A percentile compares a stretch with the other conserved stretches of the same genome.
Conservation (phyloP, 2,113 vertebrate genomes). For the Hyla sarda region DNA sequence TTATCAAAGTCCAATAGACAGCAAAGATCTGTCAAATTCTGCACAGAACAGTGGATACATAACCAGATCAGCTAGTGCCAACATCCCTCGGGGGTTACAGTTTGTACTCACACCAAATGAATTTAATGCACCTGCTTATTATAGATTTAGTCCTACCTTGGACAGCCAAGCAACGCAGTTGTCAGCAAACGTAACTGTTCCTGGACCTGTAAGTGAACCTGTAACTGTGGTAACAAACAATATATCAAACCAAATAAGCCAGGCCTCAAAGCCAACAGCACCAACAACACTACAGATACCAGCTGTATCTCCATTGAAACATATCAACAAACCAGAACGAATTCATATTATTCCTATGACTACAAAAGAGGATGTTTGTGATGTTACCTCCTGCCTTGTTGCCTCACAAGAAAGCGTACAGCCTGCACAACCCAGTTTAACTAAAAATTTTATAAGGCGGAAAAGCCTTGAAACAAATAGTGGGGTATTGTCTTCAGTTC, state of each 20-base stretch:
- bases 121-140: constrained; percentile 84
- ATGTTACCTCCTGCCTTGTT: constrained; percentile 79
- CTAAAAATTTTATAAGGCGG: constrained; percentile 84
- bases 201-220: no score
- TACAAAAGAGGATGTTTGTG: constrained; percentile 76
- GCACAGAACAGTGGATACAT: constrained; percentile 82
- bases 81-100: constrained; percentile 87
- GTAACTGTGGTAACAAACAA: constrained; percentile 72
- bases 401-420: constrained; percentile 76
- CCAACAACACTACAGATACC: constrained; percentile 88
- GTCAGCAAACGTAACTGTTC: constrained; percentile 75
- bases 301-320: constrained; percentile 78
- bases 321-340: constrained; percentile 71
- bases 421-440: constrained; percentile 71
- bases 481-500: constrained; percentile 82
- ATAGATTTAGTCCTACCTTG: constrained; percentile 81
- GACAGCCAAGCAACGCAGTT: constrained; percentile 82
- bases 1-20: constrained; percentile 88
- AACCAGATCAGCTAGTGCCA: constrained; percentile 82
- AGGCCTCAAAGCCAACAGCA: constrained; percentile 74
- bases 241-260: constrained; percentile 81
- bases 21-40: constrained; percentile 85
- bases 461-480: constrained; percentile 88
- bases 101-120: constrained; percentile 89
- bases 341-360: constrained; percentile 75